phyloP scores from a whole-genome alignment of 2,797 vertebrate genomes.

The Amphiprion clarkii region DNA sequence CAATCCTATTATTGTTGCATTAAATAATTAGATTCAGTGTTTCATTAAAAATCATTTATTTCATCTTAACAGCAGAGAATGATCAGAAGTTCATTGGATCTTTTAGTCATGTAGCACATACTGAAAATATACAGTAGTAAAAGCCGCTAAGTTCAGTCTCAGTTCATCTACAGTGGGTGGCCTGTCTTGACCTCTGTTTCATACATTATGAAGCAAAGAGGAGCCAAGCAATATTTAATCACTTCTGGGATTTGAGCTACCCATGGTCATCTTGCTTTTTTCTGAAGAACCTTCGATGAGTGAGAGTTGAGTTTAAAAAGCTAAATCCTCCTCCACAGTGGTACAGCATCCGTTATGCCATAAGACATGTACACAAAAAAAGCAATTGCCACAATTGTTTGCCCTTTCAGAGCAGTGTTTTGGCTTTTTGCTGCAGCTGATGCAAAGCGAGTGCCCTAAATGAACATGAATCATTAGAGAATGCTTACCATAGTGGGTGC shows the following conservation, averaged over 20 bases:
- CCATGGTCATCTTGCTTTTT: conserved; percentile 43
- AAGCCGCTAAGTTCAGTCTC: conserved; percentile 6
- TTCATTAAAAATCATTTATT: not conserved
- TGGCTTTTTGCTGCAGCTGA: conserved; percentile 24
- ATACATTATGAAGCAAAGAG: conserved; percentile 53
- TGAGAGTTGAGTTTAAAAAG: conserved; percentile 40
- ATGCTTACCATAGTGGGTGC: conserved; percentile 2
- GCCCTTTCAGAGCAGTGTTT: conserved; percentile 37
- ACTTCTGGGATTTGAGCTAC: conserved; percentile 39
- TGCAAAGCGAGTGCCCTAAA: conserved; percentile 37
- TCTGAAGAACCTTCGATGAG: conserved; percentile 48
- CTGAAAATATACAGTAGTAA: not conserved
- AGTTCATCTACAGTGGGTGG: conserved; percentile 15
- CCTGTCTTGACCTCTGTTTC: conserved; percentile 37
- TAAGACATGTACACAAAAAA: conserved; percentile 39
- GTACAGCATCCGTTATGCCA: conserved; percentile 39
- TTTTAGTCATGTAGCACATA: not conserved
- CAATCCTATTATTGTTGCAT: not conserved
- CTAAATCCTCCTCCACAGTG: conserved; percentile 27
- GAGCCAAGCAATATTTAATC: conserved; percentile 54
- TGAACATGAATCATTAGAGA: conserved; percentile 55
- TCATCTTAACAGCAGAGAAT: not conserved
- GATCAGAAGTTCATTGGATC: conserved; percentile 3
- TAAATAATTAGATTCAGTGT: not conserved
- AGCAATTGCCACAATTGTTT: conserved; percentile 48